A percentile compares a stretch with the other conserved stretches of the same genome.
These are phyloP conservation scores for Polyergus mexicanus DNA, from an alignment of 1,140 invertebrate genomes.

Conservation along the genomic window DNA sequence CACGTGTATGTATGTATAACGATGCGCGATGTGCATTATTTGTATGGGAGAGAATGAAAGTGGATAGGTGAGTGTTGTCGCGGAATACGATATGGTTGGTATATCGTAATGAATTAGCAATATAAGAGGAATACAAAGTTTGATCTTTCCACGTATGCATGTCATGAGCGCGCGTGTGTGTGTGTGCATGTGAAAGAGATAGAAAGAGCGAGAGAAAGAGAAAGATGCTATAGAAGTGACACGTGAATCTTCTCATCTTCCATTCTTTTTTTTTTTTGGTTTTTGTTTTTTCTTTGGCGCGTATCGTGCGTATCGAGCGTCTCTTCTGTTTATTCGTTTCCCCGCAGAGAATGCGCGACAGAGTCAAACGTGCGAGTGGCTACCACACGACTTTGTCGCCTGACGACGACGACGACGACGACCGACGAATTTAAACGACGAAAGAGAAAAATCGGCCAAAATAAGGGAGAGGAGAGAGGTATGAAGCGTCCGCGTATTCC, in stretches of 20 bases:
- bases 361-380: slow-evolving; percentile 23
- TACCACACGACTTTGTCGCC: slow-evolving; percentile 42
- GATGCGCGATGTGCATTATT: slow-evolving; percentile 12
- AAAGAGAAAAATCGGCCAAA: slow-evolving; percentile 35
- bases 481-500: slow-evolving; percentile 61
- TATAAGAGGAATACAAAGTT: slow-evolving; percentile 46
- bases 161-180: neutral
- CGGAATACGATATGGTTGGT: slow-evolving; percentile 9
- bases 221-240: slow-evolving; percentile 10
- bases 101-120: slow-evolving; percentile 20
- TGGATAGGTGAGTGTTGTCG: neutral
- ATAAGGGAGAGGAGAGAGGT: slow-evolving; percentile 38
- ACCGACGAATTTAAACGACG: slow-evolving; percentile 18
- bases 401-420: slow-evolving; percentile 31
- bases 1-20: slow-evolving; percentile 1
- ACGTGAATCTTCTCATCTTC: slow-evolving; percentile 17
- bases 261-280: slow-evolving; percentile 15
- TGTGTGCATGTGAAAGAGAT: neutral
- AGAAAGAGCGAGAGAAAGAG: slow-evolving; percentile 13
- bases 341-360: slow-evolving; percentile 52
- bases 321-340: slow-evolving; percentile 42
- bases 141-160: slow-evolving; percentile 16
- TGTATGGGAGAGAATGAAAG: slow-evolving; percentile 33
- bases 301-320: neutral
- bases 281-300: neutral